These are phyloP conservation scores for Palythoa heliodiscus DNA, from an alignment of 92 coral and sea anemone species.

Conservation along the genomic window DNA sequence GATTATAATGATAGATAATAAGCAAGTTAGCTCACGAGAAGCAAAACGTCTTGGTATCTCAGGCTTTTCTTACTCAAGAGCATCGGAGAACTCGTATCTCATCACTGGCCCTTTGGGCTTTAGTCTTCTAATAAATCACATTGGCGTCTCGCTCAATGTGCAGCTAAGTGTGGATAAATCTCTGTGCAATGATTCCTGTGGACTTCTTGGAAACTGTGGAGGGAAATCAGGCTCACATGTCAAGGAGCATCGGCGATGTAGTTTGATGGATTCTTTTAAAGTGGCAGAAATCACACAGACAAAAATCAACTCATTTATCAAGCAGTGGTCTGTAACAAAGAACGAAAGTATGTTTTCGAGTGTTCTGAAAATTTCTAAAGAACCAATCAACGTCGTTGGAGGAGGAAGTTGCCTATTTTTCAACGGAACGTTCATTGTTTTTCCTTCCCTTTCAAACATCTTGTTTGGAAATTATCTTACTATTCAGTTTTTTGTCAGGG, in stretches of 20 bases:
- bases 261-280: conserved; percentile 42
- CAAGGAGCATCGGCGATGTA: conserved; percentile 17
- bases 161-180: conserved; percentile 65
- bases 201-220: conserved; percentile 61
- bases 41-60: conserved; percentile 41
- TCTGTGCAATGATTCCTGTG: conserved; percentile 63
- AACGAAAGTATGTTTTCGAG: conserved; percentile 57
- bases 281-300: conserved; percentile 45
- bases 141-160: conserved; percentile 54
- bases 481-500: conserved; percentile 63
- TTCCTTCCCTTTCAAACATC: conserved; percentile 46
- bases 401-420: conserved; percentile 68
- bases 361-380: conserved; percentile 56
- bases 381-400: conserved; percentile 46
- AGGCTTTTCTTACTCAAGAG: conserved; percentile 45
- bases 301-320: conserved; percentile 47
- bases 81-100: conserved; percentile 48
- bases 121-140: conserved; percentile 47
- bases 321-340: conserved; percentile 51
- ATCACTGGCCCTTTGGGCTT: conserved; percentile 65
- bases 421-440: conserved; percentile 50
- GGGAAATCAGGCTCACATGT: neutral
- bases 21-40: conserved; percentile 42
- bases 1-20: conserved; percentile 45
- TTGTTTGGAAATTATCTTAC: conserved; percentile 48